Base-by-base conservation (phyloP, 64 coral and sea anemone species). In the Porites lutea region DNA sequence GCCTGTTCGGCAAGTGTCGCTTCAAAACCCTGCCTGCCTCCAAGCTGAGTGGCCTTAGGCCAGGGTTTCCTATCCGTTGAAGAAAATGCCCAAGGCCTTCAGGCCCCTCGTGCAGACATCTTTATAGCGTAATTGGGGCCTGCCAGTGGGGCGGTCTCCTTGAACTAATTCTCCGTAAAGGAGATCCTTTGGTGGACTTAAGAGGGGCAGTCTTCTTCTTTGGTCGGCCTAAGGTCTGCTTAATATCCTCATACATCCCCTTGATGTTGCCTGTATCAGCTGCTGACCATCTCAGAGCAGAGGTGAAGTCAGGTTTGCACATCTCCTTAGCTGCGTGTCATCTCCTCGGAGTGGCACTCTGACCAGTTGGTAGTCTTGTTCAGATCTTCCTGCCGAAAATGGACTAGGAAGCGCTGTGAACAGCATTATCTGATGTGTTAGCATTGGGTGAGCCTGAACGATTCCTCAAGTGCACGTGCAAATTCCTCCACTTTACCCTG, bases 181-280 rank as follows among this genome's bases (percentile, higher is more conserved):
- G 2, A 46, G 53, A 45, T 88, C 86, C 43, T 88, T 74, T 37
- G 27, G 14, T 14, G 9, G 53, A 72, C 14, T 83, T 91, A 47
- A 83, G 13, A 5, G 89, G 77, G 14, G 20, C 64, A 27, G 9
- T 72, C 66, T 82, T 90, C 61, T 68, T 90, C 18, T 66, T 63
- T 67, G 74, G 65, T 21, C 27, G 59, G 1, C 75, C 48, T 12
- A 68, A 2, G 23, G 76, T 68, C 54, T 62, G 63, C 8, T 83
- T 91, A 8, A 83, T 75, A 3, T 66, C 68, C 12, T 83, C 89
- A 75, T 74, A 91, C 89, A 91, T 83, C 13, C 44, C 23, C 37
- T 83, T 82, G 55, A 83, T 91, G 23, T 91, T 91, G 22, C 89
- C 75, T 3, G 60, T 52, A 66, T 90, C 63, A 6, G 89, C 72